These are phyloP conservation scores for Hemiprocne comata DNA, from an alignment of 2,113 vertebrate species.

Conservation along the genomic window DNA sequence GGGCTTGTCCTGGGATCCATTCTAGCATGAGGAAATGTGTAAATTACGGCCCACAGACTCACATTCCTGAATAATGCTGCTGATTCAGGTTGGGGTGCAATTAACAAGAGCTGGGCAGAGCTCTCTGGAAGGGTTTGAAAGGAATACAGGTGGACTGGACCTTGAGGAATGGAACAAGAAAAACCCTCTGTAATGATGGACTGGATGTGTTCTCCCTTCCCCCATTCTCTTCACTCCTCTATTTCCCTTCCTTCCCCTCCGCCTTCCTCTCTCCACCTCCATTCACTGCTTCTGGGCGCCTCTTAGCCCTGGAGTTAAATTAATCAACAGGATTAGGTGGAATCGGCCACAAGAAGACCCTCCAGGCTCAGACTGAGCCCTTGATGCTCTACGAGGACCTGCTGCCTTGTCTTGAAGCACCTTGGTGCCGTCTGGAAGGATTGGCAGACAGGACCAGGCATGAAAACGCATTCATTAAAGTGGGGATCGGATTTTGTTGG, in stretches of 20 bases:
- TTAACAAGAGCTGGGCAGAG: background rate
- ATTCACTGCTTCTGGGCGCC: background rate
- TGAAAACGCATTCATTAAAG: slow-evolving; percentile 85
- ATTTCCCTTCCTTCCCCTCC: background rate
- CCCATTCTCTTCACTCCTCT: background rate
- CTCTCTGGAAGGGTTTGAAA: background rate
- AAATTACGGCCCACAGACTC: background rate
- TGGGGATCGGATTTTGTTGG: background rate
- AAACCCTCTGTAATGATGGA: background rate
- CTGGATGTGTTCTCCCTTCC: background rate
- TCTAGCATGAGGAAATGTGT: background rate
- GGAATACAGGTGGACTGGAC: background rate
- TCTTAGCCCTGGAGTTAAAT: slow-evolving; percentile 59
- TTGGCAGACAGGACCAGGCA: slow-evolving; percentile 42
- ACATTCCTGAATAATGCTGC: background rate
- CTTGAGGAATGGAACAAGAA: background rate
- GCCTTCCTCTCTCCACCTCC: background rate
- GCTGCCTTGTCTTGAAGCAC: slow-evolving; percentile 30
- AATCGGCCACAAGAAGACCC: slow-evolving; percentile 22
- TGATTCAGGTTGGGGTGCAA: background rate
- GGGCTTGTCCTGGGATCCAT: background rate
- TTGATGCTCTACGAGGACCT: background rate
- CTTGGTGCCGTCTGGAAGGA: background rate
- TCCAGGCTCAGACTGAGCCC: slow-evolving; percentile 19
- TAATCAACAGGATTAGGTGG: slow-evolving; percentile 65